These are phyloP conservation scores for Intellagama lesueurii DNA, from an alignment of 2,797 vertebrate genomes.

Conservation along the genomic window DNA sequence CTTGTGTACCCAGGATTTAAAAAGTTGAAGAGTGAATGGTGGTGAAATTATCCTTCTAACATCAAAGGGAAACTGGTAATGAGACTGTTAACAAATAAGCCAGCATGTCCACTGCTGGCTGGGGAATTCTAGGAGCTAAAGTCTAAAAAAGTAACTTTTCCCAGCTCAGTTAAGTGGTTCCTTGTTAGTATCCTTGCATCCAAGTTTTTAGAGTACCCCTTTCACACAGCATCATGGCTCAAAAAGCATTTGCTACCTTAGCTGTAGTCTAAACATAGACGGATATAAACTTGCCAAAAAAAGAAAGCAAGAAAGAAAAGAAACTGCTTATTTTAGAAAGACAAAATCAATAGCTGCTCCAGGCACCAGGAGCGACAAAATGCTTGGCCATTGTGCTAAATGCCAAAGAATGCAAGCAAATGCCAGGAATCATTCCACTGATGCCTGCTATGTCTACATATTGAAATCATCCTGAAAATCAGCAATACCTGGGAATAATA, in stretches of 20 bases:
- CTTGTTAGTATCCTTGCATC: neutral
- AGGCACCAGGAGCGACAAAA: conserved; percentile 9
- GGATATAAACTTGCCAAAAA: neutral
- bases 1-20: neutral
- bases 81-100: neutral
- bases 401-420: conserved; percentile 17
- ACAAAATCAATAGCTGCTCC: conserved; percentile 39
- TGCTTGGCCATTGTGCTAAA: conserved; percentile 16
- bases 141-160: too few relatives aligned
- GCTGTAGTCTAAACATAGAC: conserved; percentile 28
- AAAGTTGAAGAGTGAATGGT: neutral
- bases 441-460: neutral
- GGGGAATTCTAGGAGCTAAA: too few relatives aligned
- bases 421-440: conserved; percentile 28
- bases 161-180: neutral
- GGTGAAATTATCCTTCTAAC: neutral
- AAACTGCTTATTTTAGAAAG: conserved; percentile 27
- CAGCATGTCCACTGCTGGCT: too few relatives aligned
- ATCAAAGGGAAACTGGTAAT: neutral
- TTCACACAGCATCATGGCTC: conserved; percentile 27
- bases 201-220: conserved; percentile 27
- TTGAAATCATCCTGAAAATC: conserved; percentile 31
- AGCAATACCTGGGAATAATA: conserved; percentile 9
- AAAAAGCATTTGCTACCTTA: conserved; percentile 33
- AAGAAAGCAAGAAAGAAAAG: neutral